Conservation (phyloP, 2,113 vertebrate genomes). For the Psammodynastes pulverulentus region DNA sequence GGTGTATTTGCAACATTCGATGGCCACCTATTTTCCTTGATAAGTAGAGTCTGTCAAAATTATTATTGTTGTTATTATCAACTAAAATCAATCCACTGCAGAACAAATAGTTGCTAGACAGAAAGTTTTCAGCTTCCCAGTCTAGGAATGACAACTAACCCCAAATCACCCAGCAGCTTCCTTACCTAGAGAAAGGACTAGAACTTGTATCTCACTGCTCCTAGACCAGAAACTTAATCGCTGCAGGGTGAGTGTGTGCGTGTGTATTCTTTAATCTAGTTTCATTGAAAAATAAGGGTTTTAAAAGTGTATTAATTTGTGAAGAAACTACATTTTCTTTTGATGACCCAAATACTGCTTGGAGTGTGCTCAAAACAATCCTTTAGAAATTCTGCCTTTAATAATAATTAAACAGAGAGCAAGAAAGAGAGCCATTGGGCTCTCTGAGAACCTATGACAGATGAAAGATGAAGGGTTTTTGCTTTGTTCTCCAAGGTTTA, state of each 20-base stretch:
- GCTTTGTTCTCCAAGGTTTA: constrained; percentile 48
- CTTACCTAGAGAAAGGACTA: not conserved
- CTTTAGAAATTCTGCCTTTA: constrained; percentile 37
- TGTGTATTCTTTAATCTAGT: not conserved
- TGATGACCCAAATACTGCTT: constrained; percentile 32
- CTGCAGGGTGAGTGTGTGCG: not conserved
- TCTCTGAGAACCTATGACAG: constrained; percentile 36
- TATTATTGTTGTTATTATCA: not conserved
- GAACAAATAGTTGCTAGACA: not conserved
- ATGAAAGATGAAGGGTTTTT: constrained; percentile 38
- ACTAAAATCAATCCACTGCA: not conserved
- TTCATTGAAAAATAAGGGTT: not conserved
- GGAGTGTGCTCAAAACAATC: constrained; percentile 31
- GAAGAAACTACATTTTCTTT: constrained; percentile 38
- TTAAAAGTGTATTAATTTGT: constrained; percentile 27
- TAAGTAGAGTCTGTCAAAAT: not conserved
- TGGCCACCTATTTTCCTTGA: not conserved
- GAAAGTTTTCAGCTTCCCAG: not conserved
- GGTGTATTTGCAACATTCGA: not conserved
- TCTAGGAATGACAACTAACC: not conserved
- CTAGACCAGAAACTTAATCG: not conserved
- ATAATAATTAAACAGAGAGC: constrained; percentile 24
- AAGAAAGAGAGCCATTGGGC: constrained; percentile 25
- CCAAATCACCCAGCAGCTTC: not conserved
- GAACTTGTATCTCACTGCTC: not conserved